These are phyloP conservation scores for Tachyglossus aculeatus DNA, from an alignment of 2,797 vertebrate species.

Conservation along the genomic window DNA sequence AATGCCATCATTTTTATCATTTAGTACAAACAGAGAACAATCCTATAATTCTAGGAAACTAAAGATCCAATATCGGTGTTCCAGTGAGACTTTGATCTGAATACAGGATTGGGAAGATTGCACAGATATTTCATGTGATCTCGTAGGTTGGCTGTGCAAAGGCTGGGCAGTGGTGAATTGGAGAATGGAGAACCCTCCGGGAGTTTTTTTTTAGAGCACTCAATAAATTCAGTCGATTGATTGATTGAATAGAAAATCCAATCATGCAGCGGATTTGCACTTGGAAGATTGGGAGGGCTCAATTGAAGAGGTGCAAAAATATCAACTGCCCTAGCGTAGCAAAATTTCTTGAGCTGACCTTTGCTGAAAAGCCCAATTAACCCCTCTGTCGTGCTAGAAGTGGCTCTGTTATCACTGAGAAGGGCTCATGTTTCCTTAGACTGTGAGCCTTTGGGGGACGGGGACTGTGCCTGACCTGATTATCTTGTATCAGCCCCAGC, in stretches of 20 bases:
- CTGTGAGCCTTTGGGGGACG: no score
- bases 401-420: background rate
- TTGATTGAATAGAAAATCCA: no score
- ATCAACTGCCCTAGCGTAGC: background rate
- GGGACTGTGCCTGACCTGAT: no score
- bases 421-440: no score
- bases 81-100: constrained; percentile 9
- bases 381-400: background rate
- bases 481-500: no score
- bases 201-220: no score
- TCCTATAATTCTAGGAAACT: no score
- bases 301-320: background rate
- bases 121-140: background rate
- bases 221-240: no score
- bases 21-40: no score
- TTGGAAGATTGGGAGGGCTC: background rate
- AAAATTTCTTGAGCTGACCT: background rate
- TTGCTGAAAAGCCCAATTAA: background rate
- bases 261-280: background rate
- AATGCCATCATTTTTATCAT: no score
- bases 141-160: background rate
- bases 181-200: background rate
- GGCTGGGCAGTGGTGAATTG: background rate
- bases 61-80: background rate
- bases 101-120: background rate